Base-by-base conservation (phyloP, 2,888 invertebrate genomes). In the Acanthococcus lagerstroemiae region DNA sequence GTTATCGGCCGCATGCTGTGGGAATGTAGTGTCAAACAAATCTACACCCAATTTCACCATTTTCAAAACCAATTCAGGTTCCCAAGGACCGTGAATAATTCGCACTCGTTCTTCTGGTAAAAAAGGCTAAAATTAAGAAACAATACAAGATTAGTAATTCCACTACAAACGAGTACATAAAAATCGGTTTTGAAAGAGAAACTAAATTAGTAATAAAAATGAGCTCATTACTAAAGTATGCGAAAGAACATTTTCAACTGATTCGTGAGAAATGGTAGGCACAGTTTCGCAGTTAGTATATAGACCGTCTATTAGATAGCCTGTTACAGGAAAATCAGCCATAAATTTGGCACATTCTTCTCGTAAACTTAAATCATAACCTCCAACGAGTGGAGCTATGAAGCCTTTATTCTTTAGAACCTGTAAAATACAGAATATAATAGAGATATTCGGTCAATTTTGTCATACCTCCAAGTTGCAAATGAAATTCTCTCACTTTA, bases 21-120 rank as follows among this genome's bases (percentile, higher is more conserved):
- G 86, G 76, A 90, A 90, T 0, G 92, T 87, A 0, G 90, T 86
- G 74, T 95, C 95, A 76, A 95, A 92, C 15, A 94, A 75, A 76
- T 95, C 95, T 70, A 92, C 81, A 19, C 95, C 95, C 27, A 83
- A 73, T 70, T 83, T 80, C 30, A 94, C 82, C 0, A 93, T 82
- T 68, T 85, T 79, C 66, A 95, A 74, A 46, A 90, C 79, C 26
- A 83, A 78, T 4, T 83, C 77, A 3, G 94, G 92, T 73, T 83
- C 84, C 83, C 88, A 93, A 60, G 87, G 83, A 3, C 92, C 92
- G 73, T 88, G 84, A 69, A 90, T 79, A 45, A 88, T 78, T 68
- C 84, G 81, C 4, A 90, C 77, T 73, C 89, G 85, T 60, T 85
- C 80, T 52, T 77, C 76, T 0, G 90, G 89, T 65, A 92, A 71